Percentiles rank a stretch among this genome's conserved stretches.
Conservation (phyloP, 2,113 vertebrate genomes). For the Cygnus atratus region DNA sequence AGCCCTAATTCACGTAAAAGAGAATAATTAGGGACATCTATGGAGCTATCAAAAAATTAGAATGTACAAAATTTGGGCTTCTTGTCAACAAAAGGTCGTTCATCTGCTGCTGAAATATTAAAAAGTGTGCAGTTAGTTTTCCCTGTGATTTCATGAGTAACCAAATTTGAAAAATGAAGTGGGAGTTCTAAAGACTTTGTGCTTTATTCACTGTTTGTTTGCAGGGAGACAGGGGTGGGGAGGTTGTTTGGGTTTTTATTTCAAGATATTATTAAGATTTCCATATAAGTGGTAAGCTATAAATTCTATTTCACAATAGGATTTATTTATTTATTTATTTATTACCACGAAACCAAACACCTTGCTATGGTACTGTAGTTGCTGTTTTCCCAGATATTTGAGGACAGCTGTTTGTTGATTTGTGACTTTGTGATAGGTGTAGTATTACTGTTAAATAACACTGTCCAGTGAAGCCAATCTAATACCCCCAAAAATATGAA, state of each 20-base stretch:
- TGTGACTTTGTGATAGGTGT: neutral
- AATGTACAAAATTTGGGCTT: neutral
- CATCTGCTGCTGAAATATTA: neutral
- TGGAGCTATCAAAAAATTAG: neutral
- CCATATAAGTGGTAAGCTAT: neutral
- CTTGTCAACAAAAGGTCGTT: neutral
- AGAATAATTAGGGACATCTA: neutral
- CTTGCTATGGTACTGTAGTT: neutral
- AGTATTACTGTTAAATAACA: neutral
- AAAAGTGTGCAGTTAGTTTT: neutral
- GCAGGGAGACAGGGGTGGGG: no score
- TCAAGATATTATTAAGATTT: neutral
- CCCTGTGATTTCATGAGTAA: neutral
- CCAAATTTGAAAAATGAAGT: neutral
- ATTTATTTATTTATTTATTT: neutral
- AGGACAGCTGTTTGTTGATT: neutral
- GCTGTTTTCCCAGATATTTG: neutral
- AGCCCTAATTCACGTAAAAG: neutral
- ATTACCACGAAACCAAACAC: neutral
- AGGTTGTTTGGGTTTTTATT: neutral
- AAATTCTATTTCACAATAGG: neutral
- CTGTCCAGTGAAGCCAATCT: neutral
- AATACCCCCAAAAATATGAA: neutral
- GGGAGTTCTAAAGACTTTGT: neutral
- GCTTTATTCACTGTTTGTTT: neutral